Evolutionary conservation across 1,140 invertebrate species (phyloP).

Genomic region (Drosophila nasuta): DNA sequence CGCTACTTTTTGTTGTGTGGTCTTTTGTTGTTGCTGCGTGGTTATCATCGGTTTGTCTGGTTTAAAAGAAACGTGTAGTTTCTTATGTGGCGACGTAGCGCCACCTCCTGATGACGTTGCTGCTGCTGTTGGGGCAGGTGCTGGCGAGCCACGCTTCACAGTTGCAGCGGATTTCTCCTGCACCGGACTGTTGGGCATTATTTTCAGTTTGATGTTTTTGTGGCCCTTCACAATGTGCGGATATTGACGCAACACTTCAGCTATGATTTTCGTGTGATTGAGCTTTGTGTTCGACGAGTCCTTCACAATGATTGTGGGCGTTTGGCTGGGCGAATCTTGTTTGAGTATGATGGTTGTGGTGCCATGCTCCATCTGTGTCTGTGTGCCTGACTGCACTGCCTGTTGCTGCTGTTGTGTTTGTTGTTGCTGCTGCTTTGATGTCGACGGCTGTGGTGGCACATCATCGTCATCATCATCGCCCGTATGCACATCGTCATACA

Average conservation of each 20-base stretch:
- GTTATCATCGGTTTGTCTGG: slow-evolving; percentile 68
- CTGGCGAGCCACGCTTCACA: slow-evolving; percentile 47
- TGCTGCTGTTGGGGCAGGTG: slow-evolving; percentile 30
- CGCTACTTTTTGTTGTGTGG: slow-evolving; percentile 41
- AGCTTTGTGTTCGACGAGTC: slow-evolving; percentile 86
- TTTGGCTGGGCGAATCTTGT: slow-evolving; percentile 75
- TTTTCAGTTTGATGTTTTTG: slow-evolving; percentile 94
- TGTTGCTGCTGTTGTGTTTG: slow-evolving; percentile 24
- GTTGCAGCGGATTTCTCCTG: slow-evolving; percentile 26
- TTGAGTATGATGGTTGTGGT: slow-evolving; percentile 79
- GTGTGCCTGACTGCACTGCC: slow-evolving; percentile 38
- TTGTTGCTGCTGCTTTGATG: slow-evolving; percentile 57
- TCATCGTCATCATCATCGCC: slow-evolving; percentile 85
- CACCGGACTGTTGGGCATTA: slow-evolving; percentile 87
- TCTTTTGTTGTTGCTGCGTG: slow-evolving; percentile 61
- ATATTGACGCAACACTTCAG: slow-evolving; percentile 94
- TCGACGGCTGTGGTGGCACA: slow-evolving; percentile 63
- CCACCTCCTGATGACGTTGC: slow-evolving; percentile 37
- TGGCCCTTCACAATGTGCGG: slow-evolving; percentile 94
- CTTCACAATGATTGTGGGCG: slow-evolving; percentile 81
- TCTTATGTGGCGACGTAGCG: slow-evolving; percentile 65
- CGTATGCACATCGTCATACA: slow-evolving; percentile 86
- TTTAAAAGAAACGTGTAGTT: slow-evolving; percentile 70
- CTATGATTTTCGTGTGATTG: slow-evolving; percentile 94
- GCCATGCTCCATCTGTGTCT: slow-evolving; percentile 72